phyloP scores from a whole-genome alignment of 2,113 vertebrate species.

The Cebidichthys violaceus region DNA sequence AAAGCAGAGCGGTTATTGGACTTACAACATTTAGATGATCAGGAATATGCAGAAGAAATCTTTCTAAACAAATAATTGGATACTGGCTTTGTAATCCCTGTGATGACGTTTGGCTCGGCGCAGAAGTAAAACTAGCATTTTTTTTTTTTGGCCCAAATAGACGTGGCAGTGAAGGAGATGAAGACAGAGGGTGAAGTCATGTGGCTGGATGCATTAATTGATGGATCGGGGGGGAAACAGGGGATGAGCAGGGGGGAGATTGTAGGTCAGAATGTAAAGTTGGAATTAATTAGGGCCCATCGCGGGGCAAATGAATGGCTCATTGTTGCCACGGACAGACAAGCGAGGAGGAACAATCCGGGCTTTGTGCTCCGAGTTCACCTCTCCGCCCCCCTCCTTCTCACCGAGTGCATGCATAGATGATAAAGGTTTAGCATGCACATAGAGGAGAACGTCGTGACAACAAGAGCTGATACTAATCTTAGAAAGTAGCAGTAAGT shows the following conservation, averaged over 20 bases:
- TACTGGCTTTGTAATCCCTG: not conserved
- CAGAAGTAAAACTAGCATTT: not conserved
- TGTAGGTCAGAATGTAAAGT: constrained; percentile 78
- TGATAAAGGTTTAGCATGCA: constrained; percentile 4
- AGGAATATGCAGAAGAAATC: not conserved
- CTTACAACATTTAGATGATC: not conserved
- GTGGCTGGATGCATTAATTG: constrained; percentile 38
- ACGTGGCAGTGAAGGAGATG: constrained; percentile 5
- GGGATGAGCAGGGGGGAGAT: constrained; percentile 55
- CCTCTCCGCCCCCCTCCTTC: constrained; percentile 49
- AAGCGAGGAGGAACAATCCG: constrained; percentile 67
- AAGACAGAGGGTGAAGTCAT: constrained; percentile 39
- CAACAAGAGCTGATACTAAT: not conserved
- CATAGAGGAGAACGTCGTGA: not conserved
- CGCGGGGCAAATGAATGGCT: constrained; percentile 65
- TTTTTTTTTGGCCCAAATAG: not conserved
- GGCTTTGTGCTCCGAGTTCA: constrained; percentile 69
- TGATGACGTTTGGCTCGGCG: not conserved
- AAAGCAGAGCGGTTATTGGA: not conserved
- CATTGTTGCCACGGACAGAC: constrained; percentile 72
- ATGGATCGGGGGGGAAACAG: constrained; percentile 30
- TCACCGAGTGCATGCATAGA: constrained; percentile 10
- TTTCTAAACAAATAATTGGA: not conserved
- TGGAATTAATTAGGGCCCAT: constrained; percentile 76
- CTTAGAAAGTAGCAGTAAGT: not conserved